These are phyloP conservation scores for Agonopterix arenella DNA, from an alignment of 2,888 invertebrate genomes.

Conservation along the genomic window DNA sequence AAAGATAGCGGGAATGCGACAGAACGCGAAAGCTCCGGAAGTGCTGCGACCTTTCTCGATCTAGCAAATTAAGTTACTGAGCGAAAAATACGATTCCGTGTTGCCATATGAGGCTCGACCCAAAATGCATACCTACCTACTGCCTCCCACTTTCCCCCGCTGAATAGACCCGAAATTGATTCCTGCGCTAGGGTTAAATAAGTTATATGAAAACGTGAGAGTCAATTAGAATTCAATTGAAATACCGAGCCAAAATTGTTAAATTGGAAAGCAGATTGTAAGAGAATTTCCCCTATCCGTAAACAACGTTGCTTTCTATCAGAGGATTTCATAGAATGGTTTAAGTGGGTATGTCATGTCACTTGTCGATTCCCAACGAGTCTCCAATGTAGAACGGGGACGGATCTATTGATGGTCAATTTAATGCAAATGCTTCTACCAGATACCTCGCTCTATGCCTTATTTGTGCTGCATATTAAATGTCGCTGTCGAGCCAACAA, in stretches of 20 bases:
- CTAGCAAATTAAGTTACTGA: too few species aligned
- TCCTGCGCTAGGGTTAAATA: too few species aligned
- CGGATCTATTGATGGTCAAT: slow-evolving; percentile 54
- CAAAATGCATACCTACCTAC: too few species aligned
- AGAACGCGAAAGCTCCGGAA: too few species aligned
- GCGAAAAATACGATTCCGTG: too few species aligned
- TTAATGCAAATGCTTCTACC: slow-evolving; percentile 44
- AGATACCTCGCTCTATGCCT: slow-evolving; percentile 23
- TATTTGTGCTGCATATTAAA: slow-evolving; percentile 20
- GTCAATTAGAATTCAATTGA: background rate
- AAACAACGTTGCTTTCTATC: background rate
- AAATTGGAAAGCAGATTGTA: too few species aligned
- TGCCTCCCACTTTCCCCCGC: too few species aligned
- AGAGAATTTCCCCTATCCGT: background rate
- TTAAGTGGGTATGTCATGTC: slow-evolving; percentile 17
- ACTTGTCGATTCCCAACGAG: slow-evolving; percentile 31
- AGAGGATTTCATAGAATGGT: background rate
- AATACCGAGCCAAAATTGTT: background rate
- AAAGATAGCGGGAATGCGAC: too few species aligned
- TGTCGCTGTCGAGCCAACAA: background rate
- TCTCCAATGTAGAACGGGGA: slow-evolving; percentile 45
- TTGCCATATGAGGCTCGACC: too few species aligned
- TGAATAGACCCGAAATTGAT: too few species aligned
- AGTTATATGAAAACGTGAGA: too few species aligned
- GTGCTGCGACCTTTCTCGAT: too few species aligned